phyloP scores from a whole-genome alignment of 2,797 vertebrate species.

The Cottoperca gobio region DNA sequence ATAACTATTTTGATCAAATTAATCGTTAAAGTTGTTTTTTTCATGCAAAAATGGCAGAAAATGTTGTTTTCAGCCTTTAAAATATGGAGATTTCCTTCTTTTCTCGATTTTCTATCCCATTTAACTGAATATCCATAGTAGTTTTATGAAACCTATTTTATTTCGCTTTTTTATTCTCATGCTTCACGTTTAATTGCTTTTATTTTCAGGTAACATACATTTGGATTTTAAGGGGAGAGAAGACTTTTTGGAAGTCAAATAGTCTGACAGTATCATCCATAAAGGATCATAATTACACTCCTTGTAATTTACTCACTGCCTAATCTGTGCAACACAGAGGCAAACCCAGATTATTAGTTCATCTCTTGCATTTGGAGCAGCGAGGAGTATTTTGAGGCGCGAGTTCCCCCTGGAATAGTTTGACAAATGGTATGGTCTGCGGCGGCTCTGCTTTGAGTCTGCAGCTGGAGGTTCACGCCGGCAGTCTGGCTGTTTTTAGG shows the following conservation, averaged over 20 bases:
- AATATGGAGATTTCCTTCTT: too few relatives aligned
- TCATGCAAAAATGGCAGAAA: too few relatives aligned
- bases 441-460: conserved; percentile 43
- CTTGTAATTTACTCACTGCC: not conserved
- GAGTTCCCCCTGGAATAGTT: conserved; percentile 62
- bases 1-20: too few relatives aligned
- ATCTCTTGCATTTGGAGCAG: conserved; percentile 10
- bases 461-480: conserved; percentile 16
- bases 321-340: not conserved
- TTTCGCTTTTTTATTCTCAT: not conserved
- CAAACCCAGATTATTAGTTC: not conserved
- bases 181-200: not conserved
- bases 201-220: not conserved
- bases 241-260: not conserved
- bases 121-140: too few relatives aligned
- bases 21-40: too few relatives aligned
- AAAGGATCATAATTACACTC: not conserved
- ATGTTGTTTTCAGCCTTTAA: too few relatives aligned
- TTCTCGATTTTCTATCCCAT: too few relatives aligned
- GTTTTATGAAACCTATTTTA: not conserved
- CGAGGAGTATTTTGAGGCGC: not conserved
- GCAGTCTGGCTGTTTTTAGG: conserved; percentile 44
- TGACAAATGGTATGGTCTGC: conserved; percentile 76
- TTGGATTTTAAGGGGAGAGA: not conserved
- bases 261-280: not conserved